Percentiles rank a stretch among this genome's conserved stretches.
phyloP scores from a whole-genome alignment of 2,888 invertebrate genomes.

The Noctuana brunneofusca region DNA sequence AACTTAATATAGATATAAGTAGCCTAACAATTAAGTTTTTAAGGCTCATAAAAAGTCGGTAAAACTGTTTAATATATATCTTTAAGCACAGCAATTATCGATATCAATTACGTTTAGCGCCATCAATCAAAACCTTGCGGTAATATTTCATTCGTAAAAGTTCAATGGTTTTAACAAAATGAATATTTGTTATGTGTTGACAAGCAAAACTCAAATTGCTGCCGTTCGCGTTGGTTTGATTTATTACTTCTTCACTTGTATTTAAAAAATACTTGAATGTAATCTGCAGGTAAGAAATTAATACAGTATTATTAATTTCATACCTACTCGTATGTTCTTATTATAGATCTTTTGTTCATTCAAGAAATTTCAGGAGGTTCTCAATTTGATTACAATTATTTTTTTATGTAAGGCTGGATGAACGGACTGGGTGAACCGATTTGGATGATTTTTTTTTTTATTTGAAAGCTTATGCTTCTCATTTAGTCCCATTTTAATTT shows the following conservation, averaged over 20 bases:
- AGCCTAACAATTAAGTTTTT: slow-evolving; percentile 1
- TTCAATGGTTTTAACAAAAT: slow-evolving; percentile 31
- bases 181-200: slow-evolving; percentile 41
- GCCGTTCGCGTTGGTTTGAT: slow-evolving; percentile 40
- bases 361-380: too few relatives aligned
- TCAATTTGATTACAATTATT: too few relatives aligned
- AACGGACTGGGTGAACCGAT: too few relatives aligned
- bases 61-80: slow-evolving; percentile 8
- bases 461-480: too few relatives aligned
- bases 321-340: too few relatives aligned
- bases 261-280: neutral
- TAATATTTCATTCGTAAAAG: slow-evolving; percentile 34
- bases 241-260: slow-evolving; percentile 38
- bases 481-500: too few relatives aligned
- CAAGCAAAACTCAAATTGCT: slow-evolving; percentile 40
- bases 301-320: neutral
- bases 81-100: slow-evolving; percentile 30
- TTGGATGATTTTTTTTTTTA: too few relatives aligned
- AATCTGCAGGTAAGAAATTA: neutral
- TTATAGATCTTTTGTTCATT: too few relatives aligned
- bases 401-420: too few relatives aligned
- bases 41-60: neutral
- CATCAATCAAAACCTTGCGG: slow-evolving; percentile 32
- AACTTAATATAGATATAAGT: slow-evolving; percentile 1
- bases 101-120: slow-evolving; percentile 27